Evolutionary conservation across 2,797 vertebrate genomes (phyloP).

Genomic region (Pangasius djambal): DNA sequence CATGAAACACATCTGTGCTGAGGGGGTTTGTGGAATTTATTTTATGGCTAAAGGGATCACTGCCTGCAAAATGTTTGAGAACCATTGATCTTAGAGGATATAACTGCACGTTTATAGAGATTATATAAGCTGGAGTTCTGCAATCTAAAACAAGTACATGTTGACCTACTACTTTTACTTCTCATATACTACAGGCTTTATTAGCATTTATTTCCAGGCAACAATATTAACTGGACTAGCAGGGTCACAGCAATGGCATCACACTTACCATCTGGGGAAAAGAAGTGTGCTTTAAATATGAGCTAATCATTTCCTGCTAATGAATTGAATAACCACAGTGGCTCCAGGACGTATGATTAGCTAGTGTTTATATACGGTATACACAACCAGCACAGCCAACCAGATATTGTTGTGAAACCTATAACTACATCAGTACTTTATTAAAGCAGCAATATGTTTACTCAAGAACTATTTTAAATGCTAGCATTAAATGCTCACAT

Average conservation of each 20-base stretch:
- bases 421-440: background rate
- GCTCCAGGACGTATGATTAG: background rate
- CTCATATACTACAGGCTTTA: background rate
- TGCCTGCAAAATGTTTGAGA: background rate
- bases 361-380: background rate
- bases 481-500: background rate
- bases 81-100: background rate
- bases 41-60: background rate
- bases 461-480: background rate
- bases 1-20: background rate
- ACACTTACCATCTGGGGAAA: background rate
- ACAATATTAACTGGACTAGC: background rate
- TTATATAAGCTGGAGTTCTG: constrained; percentile 5
- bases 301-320: background rate
- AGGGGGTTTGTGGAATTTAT: background rate
- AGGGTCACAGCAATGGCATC: background rate
- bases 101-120: background rate
- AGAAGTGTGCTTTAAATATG: background rate
- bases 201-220: background rate
- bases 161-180: background rate
- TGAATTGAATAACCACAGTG: background rate
- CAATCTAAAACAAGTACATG: background rate
- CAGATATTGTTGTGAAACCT: background rate
- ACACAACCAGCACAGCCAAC: background rate
- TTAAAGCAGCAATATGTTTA: constrained; percentile 3